Evolutionary conservation across 2,888 invertebrate genomes (phyloP).

Genomic region (Aphodius sticticus): DNA sequence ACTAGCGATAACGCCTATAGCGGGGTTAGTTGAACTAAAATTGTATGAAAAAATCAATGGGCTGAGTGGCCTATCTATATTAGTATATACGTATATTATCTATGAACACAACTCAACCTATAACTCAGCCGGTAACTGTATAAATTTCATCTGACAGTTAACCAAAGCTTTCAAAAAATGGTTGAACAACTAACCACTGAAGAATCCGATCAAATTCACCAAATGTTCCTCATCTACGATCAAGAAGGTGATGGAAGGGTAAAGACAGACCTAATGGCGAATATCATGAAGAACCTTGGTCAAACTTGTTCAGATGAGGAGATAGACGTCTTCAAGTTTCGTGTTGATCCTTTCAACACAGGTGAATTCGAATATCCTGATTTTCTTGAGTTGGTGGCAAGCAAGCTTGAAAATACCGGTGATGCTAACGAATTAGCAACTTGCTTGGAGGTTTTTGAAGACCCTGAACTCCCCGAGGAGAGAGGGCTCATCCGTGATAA

Average conservation of each 20-base stretch:
- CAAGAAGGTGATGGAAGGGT: conserved; percentile 18
- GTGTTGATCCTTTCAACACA: conserved; percentile 5
- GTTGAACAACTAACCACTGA: conserved; percentile 9
- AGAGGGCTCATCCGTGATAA: conserved; percentile 6
- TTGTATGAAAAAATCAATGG: too few species aligned
- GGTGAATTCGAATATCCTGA: conserved; percentile 14
- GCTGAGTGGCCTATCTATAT: too few species aligned
- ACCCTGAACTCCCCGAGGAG: neutral
- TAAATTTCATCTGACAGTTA: neutral
- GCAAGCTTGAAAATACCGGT: conserved; percentile 5
- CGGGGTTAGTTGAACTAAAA: too few species aligned
- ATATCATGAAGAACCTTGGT: conserved; percentile 14
- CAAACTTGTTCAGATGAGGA: conserved; percentile 14
- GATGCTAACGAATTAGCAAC: neutral
- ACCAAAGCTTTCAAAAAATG: too few species aligned
- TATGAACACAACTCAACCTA: too few species aligned
- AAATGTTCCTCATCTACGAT: conserved; percentile 6
- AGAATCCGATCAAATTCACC: neutral
- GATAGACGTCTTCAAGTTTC: neutral
- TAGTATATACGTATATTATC: too few species aligned
- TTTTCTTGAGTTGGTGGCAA: conserved; percentile 6
- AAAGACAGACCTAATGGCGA: conserved; percentile 13
- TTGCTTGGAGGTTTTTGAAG: conserved; percentile 16
- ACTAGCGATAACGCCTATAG: too few species aligned
- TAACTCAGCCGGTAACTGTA: neutral